Evolutionary conservation across 1,140 invertebrate species (phyloP), one percentile per base, ranked within the genome.

Genomic region (Drosophila ficusphila): DNA sequence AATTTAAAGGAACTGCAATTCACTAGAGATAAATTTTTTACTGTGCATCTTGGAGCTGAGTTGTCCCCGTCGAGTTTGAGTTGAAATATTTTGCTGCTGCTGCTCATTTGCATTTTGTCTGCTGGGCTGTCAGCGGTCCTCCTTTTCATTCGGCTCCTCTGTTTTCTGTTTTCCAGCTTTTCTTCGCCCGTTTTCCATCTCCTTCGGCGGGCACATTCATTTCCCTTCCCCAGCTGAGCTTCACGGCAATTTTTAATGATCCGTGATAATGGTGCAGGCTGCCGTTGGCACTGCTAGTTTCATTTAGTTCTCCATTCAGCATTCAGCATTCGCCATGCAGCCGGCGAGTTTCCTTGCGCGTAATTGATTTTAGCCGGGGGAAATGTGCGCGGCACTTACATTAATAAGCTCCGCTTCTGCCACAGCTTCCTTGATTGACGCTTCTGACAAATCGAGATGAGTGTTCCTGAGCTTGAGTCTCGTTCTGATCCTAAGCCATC

Each of bases 51-150:
- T 47, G 25, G 7, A 8, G 12, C n/a, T 34, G 23, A 42, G 51
- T 31, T 36, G 52, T 16, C n/a, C 16, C 44, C 2, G 41, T 33
- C 29, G 25, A 44, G 36, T 41, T 42, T 27, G 14, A 46, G 33
- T 25, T 69, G 16, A 69, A 69, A 67, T 53, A 57, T 57, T 56
- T 38, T 51, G 16, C 41, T 69, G 57, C 64, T 62, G 36, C 23
- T 68, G 76, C 77, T 88, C 83, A 88, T 88, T 88, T 88, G 82
- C 82, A 88, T 88, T 88, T 88, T 70, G 79, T 65, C 33, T 56
- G 71, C 46, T 34, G 34, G 31, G 4, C 68, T 67, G 60, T 52
- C 72, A 67, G 52, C 41, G 70, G 56, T 67, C 48, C 57, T 19
- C 47, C 79, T 39, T 72, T 42, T 12, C 16, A 14, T 39, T 14